Percentiles rank a stretch among this genome's conserved stretches.
Conservation (phyloP, 2,888 invertebrate species). For the Cristatella mucedo region DNA sequence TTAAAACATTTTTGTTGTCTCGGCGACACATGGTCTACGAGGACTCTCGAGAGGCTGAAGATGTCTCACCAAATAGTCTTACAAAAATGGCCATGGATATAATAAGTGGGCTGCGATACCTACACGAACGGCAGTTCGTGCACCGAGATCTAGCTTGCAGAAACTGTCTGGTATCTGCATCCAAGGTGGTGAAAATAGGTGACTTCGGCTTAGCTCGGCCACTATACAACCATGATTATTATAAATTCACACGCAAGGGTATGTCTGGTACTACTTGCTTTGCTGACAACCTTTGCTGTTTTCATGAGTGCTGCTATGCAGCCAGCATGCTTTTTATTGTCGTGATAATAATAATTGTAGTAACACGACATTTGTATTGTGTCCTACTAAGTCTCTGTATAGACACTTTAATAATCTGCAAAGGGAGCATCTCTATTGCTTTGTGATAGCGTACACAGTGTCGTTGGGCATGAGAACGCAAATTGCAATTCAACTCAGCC, state of each 20-base stretch:
- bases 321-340: no score
- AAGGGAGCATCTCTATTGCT: no score
- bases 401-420: no score
- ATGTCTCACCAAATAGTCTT: conserved; percentile 59
- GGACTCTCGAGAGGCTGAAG: conserved; percentile 44
- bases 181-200: conserved; percentile 54
- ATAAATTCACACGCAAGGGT: conserved; percentile 63
- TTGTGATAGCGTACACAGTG: no score
- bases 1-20: conserved; percentile 71
- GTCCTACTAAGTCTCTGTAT: no score
- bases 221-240: conserved; percentile 72
- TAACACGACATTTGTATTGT: no score
- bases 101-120: conserved; percentile 64
- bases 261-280: conserved; percentile 10
- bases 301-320: no score
- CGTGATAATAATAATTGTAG: no score
- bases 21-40: conserved; percentile 57
- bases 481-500: no score
- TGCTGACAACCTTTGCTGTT: no score
- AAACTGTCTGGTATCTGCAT: conserved; percentile 63
- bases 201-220: conserved; percentile 85
- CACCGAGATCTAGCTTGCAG: conserved; percentile 68
- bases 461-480: no score
- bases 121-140: conserved; percentile 67
- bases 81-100: conserved; percentile 76